These are phyloP conservation scores for Ceratosolen fusciceps DNA, from an alignment of 1,140 invertebrate genomes.

Conservation along the genomic window DNA sequence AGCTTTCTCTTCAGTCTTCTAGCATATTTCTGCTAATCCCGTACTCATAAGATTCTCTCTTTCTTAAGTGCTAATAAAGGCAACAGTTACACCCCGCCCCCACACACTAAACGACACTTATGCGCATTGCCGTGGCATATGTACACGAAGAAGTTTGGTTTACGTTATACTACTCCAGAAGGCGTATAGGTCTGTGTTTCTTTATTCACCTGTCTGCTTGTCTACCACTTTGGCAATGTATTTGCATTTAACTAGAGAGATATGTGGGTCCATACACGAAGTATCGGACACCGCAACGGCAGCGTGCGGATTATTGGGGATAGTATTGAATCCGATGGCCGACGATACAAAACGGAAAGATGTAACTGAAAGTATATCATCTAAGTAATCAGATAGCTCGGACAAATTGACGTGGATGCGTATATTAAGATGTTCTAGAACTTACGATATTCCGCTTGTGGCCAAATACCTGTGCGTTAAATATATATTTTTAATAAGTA, in stretches of 20 bases:
- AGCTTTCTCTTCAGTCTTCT: conserved; percentile 28
- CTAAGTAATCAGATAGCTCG: conserved; percentile 59
- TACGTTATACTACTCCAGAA: no score
- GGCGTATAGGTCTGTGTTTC: not conserved
- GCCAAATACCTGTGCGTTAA: not conserved
- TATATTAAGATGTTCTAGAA: conserved; percentile 8
- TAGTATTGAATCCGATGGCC: conserved; percentile 44
- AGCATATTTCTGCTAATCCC: not conserved
- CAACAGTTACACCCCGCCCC: no score
- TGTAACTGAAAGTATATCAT: conserved; percentile 47
- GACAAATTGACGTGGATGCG: conserved; percentile 24
- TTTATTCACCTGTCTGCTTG: not conserved
- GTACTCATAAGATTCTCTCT: not conserved
- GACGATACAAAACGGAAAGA: conserved; percentile 34
- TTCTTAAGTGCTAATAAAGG: not conserved
- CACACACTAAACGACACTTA: not conserved
- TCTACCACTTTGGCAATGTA: not conserved
- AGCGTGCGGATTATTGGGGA: conserved; percentile 32
- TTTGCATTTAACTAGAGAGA: no score
- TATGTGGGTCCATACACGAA: not conserved
- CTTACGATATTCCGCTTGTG: not conserved
- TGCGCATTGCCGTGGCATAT: not conserved
- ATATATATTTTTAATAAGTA: not conserved
- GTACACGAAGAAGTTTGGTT: no score
- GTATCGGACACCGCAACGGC: conserved; percentile 12